Conservation (phyloP, 2,113 vertebrate genomes). For the Mus pahari region DNA sequence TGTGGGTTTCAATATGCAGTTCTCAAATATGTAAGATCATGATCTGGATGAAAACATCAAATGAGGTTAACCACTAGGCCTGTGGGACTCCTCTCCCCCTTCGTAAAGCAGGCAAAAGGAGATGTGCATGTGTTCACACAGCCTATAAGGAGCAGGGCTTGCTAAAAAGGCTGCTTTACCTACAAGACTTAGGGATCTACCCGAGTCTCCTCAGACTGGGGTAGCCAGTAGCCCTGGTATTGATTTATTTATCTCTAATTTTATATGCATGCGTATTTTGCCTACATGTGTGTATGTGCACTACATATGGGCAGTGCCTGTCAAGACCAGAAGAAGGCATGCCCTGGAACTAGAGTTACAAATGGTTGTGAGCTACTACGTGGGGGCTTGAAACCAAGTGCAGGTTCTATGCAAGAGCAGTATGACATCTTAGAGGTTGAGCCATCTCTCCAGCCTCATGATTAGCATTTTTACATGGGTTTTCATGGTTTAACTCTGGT, state of each 20-base stretch:
- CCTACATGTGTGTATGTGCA: background rate
- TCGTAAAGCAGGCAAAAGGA: slow-evolving; percentile 8
- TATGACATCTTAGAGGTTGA: background rate
- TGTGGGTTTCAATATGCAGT: background rate
- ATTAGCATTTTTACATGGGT: background rate
- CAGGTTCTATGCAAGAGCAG: background rate
- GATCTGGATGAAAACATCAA: background rate
- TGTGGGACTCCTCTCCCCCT: background rate
- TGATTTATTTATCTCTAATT: background rate
- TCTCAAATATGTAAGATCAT: background rate
- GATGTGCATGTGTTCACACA: background rate
- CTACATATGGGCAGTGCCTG: background rate
- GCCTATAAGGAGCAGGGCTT: background rate
- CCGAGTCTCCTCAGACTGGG: background rate
- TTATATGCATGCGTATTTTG: background rate
- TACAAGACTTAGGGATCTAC: no score
- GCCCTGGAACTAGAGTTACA: background rate
- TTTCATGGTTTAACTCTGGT: background rate
- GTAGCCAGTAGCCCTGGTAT: background rate
- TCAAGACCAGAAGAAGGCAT: background rate
- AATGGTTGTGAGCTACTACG: background rate
- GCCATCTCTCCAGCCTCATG: background rate
- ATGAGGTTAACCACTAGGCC: background rate
- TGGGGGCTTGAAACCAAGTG: background rate
- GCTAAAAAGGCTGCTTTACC: background rate